Base-by-base conservation (phyloP, 2,797 vertebrate genomes). In the Pangasius mekongensis region DNA sequence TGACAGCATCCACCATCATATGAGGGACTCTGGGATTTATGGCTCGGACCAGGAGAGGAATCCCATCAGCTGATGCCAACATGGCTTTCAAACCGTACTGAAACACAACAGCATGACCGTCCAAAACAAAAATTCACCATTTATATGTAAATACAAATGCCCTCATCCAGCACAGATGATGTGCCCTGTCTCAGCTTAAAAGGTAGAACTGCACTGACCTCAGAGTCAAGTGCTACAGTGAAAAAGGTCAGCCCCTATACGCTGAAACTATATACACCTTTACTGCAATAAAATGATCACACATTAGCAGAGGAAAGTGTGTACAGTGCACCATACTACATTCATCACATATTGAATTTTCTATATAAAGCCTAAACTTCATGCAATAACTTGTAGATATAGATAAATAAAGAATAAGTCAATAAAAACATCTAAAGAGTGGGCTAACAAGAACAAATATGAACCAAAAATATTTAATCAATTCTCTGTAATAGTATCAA, bases 1-100 rank as follows among this genome's bases (percentile, higher is more conserved):
- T 98, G 85, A 97, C 95, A 49, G 97, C 97, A 87, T 98, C 98
- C 86, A 96, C 97, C 98, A 99, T 99, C 97, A 99, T 99, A 89
- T 94, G 95, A 88, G 97, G 97, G 71, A 97, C 94, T 3, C 49
- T 90, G 33, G 97, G 97, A 92, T 98, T 97, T 90, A 98, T 96
- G 87, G 97, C 97, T 94, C 95, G 96, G 89, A 97, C 97, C 91
- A 99, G 93, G 80, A 99, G 95, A 85, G 96, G 94, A 90, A 99
- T 96, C 52, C 98, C 98, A 69, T 98, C 97, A 13, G 91, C 93
- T 0, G 97, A 96, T 24, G 95, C 95, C 93, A 99, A 91, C 97
- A 99, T 97, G 73, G 96, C 96, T 94, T 97, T 98, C 67, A 99
- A 95, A 87, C 98, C 98, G 89, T 96, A 96, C 98, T 98, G 89